Evolutionary conservation across 2,797 vertebrate genomes (phyloP), one percentile per base, ranked within the genome.

Genomic region (Spea hammondii): DNA sequence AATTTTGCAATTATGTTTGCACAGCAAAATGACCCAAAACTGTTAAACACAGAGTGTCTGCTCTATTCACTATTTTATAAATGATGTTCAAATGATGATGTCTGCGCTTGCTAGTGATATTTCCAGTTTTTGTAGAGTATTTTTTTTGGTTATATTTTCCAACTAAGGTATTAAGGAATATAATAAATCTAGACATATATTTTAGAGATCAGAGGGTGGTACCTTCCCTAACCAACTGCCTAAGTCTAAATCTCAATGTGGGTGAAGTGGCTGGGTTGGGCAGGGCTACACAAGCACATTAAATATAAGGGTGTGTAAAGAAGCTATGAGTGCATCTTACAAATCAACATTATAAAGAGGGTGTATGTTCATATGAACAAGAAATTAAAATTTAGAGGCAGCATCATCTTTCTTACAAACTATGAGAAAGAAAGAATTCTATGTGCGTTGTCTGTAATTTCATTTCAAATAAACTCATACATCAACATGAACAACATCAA

Each of bases 271-370:
- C 64, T 66, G 55, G 45, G 50, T 45, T 66, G 78, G 78, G 78
- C 71, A 69, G 78, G 78, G 78, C 59, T 65, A 79, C 55, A 47
- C 47, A 53, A 62, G 50, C 65, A 65, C 78, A 46, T 59, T 74
- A 74, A 75, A 6, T 65, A 55, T 57, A 80, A 75, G 78, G 78
- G 78, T 65, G 78, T 80, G 78, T 65, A 62, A 8, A 55, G 49
- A 80, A 74, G 78, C 72, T n/a, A 70, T 80, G 72, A 70, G 14
- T 55, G 14, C 32, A 57, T 76, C 50, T 74, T 70, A 74, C 78
- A 69, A 79, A 53, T 74, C 46, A 70, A 64, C 59, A 73, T 73
- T 70, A 75, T 76, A 71, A 76, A 76, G 8, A 55, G 66, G 67
- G 50, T 71, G 67, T 75, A 65, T 57, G 17, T 66, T 65, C 46